phyloP scores from a whole-genome alignment of 1,140 invertebrate species.

The Colletes gigas region DNA sequence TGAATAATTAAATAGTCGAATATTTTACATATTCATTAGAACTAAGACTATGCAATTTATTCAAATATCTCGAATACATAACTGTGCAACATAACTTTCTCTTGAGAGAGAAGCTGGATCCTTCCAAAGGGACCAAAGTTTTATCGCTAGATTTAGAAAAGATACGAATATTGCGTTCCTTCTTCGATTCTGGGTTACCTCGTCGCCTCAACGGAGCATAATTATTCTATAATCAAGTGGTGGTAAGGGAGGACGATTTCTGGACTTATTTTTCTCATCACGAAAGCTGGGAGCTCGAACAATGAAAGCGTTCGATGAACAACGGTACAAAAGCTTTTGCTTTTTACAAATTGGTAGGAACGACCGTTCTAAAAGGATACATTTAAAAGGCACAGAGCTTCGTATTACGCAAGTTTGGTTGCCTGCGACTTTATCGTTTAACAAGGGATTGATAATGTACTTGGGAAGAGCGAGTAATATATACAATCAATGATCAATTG shows the following conservation, averaged over 20 bases:
- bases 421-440: neutral
- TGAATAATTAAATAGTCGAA: no score
- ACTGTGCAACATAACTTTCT: no score
- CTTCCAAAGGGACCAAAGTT: neutral
- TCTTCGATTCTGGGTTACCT: neutral
- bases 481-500: constrained; percentile 6
- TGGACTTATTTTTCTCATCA: constrained; percentile 12
- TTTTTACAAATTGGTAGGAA: neutral
- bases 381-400: neutral
- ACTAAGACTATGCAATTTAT: no score
- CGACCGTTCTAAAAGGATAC: neutral
- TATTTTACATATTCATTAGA: no score
- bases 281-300: constrained; percentile 55
- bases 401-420: neutral
- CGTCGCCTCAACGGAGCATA: neutral
- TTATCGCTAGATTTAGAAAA: no score
- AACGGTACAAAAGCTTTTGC: constrained; percentile 28
- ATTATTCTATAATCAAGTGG: neutral
- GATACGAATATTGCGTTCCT: no score
- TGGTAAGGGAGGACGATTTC: neutral
- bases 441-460: neutral
- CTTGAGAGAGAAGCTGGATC: neutral
- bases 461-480: constrained; percentile 1
- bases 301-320: constrained; percentile 50
- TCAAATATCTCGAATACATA: no score